Evolutionary conservation across 1,140 invertebrate genomes (phyloP).

Genomic region (Sinonovacula constricta): DNA sequence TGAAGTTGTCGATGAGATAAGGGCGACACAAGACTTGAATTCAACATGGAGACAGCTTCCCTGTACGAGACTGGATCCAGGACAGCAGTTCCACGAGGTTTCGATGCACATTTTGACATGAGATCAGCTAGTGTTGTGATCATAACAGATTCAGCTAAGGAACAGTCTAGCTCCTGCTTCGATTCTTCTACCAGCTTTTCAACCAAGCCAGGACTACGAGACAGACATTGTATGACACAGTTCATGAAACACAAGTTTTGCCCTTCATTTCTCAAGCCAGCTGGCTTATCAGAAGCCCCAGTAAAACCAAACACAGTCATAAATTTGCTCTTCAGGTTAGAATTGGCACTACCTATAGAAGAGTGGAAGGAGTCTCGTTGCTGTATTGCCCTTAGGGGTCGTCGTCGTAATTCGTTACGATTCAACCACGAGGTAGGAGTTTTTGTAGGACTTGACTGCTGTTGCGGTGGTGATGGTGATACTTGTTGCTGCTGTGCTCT

Average conservation of each 20-base stretch:
- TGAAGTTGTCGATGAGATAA: slow-evolving; percentile 66
- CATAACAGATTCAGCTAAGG: slow-evolving; percentile 67
- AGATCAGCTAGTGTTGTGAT: slow-evolving; percentile 65
- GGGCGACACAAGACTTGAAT: slow-evolving; percentile 57
- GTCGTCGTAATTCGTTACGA: slow-evolving; percentile 57
- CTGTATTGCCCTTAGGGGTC: slow-evolving; percentile 57
- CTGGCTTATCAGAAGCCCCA: slow-evolving; percentile 52
- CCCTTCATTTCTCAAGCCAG: slow-evolving; percentile 72
- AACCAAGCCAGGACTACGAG: slow-evolving; percentile 67
- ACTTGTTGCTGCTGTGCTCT: slow-evolving; percentile 4
- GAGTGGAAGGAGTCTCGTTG: background rate
- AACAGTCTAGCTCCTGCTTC: slow-evolving; percentile 65
- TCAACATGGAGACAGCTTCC: slow-evolving; percentile 63
- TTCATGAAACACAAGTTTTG: slow-evolving; percentile 77
- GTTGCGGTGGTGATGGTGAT: slow-evolving; percentile 1
- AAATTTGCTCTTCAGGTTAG: slow-evolving; percentile 60
- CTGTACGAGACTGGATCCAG: slow-evolving; percentile 64
- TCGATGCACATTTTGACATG: slow-evolving; percentile 58
- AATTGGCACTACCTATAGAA: slow-evolving; percentile 22
- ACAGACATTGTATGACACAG: slow-evolving; percentile 74
- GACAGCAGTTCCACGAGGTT: slow-evolving; percentile 28
- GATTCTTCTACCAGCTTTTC: slow-evolving; percentile 60
- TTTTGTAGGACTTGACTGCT: background rate
- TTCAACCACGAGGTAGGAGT: slow-evolving; percentile 54
- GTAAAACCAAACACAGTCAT: slow-evolving; percentile 68